Conservation (phyloP, 1,140 invertebrate species). For the Propsilocerus akamusi region DNA sequence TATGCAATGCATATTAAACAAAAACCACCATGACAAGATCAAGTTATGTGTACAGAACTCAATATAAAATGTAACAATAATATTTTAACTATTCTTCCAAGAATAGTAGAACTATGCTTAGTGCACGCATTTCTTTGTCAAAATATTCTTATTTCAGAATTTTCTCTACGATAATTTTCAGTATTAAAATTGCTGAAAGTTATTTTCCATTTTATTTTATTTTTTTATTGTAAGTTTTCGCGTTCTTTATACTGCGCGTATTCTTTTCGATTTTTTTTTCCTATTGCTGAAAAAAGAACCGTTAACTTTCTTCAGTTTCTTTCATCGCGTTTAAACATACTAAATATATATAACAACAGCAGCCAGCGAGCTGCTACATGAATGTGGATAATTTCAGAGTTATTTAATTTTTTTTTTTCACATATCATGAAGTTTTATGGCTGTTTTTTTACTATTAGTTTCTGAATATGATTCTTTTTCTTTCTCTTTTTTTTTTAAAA, state of each 20-base stretch:
- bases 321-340: not conserved
- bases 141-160: too few relatives aligned
- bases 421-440: slow-evolving; percentile 3
- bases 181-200: too few relatives aligned
- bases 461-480: too few relatives aligned
- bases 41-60: too few relatives aligned
- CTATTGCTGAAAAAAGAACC: not conserved
- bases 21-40: too few relatives aligned
- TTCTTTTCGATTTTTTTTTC: not conserved
- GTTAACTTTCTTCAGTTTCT: slow-evolving; percentile 1
- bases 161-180: too few relatives aligned
- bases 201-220: not conserved
- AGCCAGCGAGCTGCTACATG: not conserved
- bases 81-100: too few relatives aligned
- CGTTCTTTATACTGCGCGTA: slow-evolving; percentile 1
- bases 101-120: too few relatives aligned
- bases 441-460: slow-evolving; percentile 2
- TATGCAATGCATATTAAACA: too few relatives aligned
- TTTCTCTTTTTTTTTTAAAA: too few relatives aligned
- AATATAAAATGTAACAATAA: too few relatives aligned
- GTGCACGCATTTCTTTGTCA: too few relatives aligned
- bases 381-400: not conserved
- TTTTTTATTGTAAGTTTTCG: not conserved
- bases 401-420: slow-evolving; percentile 3
- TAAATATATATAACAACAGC: not conserved